Evolutionary conservation across 2,113 vertebrate species (phyloP).

Genomic region (Fukomys damarensis): DNA sequence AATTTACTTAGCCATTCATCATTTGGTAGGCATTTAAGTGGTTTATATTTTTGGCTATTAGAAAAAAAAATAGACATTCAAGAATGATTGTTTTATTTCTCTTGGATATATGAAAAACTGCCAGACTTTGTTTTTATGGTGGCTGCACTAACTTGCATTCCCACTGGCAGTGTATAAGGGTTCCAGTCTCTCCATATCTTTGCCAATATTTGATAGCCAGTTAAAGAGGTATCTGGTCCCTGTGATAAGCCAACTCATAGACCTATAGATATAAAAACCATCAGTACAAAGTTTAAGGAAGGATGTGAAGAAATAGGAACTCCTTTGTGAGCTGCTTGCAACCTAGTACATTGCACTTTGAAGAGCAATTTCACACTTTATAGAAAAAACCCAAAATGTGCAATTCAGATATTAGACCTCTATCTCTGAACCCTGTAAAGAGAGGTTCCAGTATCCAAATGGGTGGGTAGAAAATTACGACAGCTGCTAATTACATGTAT

Average conservation of each 20-base stretch:
- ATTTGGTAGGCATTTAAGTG: not conserved
- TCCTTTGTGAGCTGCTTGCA: constrained; percentile 19
- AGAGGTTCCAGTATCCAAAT: not conserved
- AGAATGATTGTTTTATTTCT: not conserved
- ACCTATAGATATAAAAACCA: not conserved
- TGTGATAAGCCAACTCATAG: not conserved
- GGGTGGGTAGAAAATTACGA: not conserved
- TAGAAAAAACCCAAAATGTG: not conserved
- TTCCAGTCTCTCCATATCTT: not conserved
- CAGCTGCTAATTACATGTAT: not conserved
- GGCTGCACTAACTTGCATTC: not conserved
- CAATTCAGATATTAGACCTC: not conserved
- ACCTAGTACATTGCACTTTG: not conserved
- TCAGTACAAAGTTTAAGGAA: not conserved
- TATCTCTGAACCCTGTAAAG: not conserved
- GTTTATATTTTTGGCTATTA: not conserved
- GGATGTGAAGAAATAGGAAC: constrained; percentile 44
- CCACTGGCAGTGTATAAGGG: not conserved
- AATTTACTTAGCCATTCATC: not conserved
- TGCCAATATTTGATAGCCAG: not conserved
- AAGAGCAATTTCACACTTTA: constrained; percentile 3
- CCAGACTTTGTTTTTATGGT: not conserved
- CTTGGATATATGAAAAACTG: not conserved
- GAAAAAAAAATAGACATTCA: not conserved
- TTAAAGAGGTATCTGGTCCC: not conserved